These are phyloP conservation scores for Epinotia ramella DNA, from an alignment of 2,888 invertebrate genomes.

Conservation along the genomic window DNA sequence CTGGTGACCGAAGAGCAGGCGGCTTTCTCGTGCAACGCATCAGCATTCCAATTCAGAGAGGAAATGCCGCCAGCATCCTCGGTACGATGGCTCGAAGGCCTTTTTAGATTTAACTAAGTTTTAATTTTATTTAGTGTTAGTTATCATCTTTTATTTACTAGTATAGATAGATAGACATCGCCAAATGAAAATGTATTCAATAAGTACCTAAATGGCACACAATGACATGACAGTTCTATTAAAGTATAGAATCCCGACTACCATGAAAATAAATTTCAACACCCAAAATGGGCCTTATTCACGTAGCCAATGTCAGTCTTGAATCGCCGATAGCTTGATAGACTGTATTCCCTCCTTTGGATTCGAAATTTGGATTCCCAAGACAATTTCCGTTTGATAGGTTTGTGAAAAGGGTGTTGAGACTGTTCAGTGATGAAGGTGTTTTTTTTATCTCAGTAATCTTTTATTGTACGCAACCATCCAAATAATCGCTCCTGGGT, in stretches of 20 bases:
- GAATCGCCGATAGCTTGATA: neutral
- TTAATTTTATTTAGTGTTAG: too few species aligned
- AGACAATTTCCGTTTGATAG: neutral
- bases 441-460: neutral
- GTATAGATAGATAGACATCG: neutral
- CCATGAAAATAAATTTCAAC: neutral
- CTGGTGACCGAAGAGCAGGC: too few species aligned
- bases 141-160: too few species aligned
- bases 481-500: neutral
- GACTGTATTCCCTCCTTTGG: neutral
- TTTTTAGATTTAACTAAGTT: too few species aligned
- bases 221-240: constrained; percentile 22
- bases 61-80: too few species aligned
- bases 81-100: too few species aligned
- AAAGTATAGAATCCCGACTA: neutral
- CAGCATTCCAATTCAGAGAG: too few species aligned
- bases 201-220: constrained; percentile 8
- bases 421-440: neutral
- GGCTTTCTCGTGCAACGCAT: too few species aligned
- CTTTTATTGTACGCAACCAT: neutral
- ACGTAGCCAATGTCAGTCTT: neutral
- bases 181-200: neutral
- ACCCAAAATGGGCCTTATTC: neutral
- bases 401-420: neutral
- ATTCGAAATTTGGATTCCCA: neutral